phyloP scores from a whole-genome alignment of 1,140 invertebrate species.

The Acromyrmex echinatior region DNA sequence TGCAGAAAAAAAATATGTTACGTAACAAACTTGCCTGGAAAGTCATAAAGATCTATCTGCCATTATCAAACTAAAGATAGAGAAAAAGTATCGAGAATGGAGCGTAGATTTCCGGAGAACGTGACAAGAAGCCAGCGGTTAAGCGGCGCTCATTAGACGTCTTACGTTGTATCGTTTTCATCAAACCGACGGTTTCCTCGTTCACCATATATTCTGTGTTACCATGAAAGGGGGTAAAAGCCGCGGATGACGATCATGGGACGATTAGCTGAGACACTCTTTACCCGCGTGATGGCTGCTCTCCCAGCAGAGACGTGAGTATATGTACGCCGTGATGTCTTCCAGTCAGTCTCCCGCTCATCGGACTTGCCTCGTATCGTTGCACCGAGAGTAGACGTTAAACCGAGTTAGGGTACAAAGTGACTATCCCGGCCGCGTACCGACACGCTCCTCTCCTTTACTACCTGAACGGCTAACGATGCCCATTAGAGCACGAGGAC shows the following conservation, averaged over 20 bases:
- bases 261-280: constrained; percentile 73
- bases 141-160: constrained; percentile 53
- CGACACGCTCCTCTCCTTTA: constrained; percentile 70
- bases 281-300: constrained; percentile 8
- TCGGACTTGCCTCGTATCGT: constrained; percentile 12
- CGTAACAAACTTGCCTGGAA: background rate
- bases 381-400: constrained; percentile 33
- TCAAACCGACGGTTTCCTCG: constrained; percentile 50
- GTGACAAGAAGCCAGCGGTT: constrained; percentile 41
- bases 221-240: constrained; percentile 57
- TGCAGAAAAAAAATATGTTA: background rate
- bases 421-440: constrained; percentile 58
- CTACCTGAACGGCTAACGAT: constrained; percentile 84
- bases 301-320: constrained; percentile 42
- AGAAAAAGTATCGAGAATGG: constrained; percentile 11
- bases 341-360: constrained; percentile 50
- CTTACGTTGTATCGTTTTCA: constrained; percentile 48
- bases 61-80: constrained; percentile 2
- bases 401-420: constrained; percentile 51
- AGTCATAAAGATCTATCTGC: background rate
- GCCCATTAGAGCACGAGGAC: constrained; percentile 84
- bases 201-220: constrained; percentile 49
- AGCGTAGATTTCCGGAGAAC: constrained; percentile 32
- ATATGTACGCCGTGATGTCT: constrained; percentile 44
- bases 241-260: constrained; percentile 68